These are phyloP conservation scores for Spinibarbus caldwelli DNA, from an alignment of 2,797 vertebrate species.

Conservation along the genomic window DNA sequence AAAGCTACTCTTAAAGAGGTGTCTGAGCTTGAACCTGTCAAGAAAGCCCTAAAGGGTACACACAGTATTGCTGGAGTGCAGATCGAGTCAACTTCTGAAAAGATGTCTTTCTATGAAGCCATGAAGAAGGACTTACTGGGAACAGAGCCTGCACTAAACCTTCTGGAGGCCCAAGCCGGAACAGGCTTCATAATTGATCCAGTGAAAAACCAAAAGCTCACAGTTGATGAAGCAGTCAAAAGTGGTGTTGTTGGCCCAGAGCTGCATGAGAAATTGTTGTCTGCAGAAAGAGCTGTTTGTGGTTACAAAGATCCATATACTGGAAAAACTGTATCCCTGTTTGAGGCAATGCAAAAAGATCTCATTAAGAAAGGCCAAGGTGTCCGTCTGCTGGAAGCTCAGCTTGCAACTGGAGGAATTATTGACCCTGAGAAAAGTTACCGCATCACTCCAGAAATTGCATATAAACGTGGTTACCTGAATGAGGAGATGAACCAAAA, in stretches of 20 bases:
- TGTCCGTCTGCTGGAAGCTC: slow-evolving; percentile 88
- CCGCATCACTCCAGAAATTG: slow-evolving; percentile 83
- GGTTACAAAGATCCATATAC: slow-evolving; percentile 90
- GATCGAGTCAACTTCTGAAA: slow-evolving; percentile 80
- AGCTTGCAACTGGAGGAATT: slow-evolving; percentile 91
- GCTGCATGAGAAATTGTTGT: slow-evolving; percentile 85
- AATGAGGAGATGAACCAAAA: slow-evolving; percentile 77
- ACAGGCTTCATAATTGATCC: slow-evolving; percentile 87
- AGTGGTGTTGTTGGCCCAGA: slow-evolving; percentile 86
- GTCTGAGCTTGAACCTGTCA: slow-evolving; percentile 77
- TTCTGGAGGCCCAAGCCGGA: slow-evolving; percentile 92
- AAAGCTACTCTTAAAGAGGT: slow-evolving; percentile 78
- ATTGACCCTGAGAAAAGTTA: slow-evolving; percentile 87
- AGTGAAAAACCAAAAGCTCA: slow-evolving; percentile 78
- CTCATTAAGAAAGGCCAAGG: slow-evolving; percentile 85
- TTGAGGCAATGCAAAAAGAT: slow-evolving; percentile 90
- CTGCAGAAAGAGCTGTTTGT: slow-evolving; percentile 84
- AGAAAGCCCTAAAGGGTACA: slow-evolving; percentile 80
- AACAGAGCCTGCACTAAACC: slow-evolving; percentile 74
- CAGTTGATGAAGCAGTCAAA: slow-evolving; percentile 87
- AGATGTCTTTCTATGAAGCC: slow-evolving; percentile 85
- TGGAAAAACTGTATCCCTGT: slow-evolving; percentile 82
- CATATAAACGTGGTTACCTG: slow-evolving; percentile 83
- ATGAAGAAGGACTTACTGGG: slow-evolving; percentile 83
- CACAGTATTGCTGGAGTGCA: slow-evolving; percentile 83